These are phyloP conservation scores for Atrichornis clamosus DNA, from an alignment of 2,113 vertebrate genomes.

Conservation along the genomic window DNA sequence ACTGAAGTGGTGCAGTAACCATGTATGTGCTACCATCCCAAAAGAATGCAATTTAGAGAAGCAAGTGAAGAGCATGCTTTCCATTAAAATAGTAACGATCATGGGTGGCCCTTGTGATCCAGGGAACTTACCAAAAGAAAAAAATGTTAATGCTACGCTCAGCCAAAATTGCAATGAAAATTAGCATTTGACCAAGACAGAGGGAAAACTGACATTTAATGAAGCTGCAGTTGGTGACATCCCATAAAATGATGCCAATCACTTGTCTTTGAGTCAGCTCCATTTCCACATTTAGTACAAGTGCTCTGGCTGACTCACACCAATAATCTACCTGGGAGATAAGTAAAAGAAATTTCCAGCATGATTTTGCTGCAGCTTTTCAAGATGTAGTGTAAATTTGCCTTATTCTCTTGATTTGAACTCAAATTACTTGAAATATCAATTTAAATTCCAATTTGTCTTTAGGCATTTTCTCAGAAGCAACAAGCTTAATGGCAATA, in stretches of 20 bases:
- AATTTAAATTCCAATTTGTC: not conserved
- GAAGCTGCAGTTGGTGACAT: not conserved
- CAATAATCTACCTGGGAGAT: not conserved
- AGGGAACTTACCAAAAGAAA: not conserved
- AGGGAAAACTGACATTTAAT: not conserved
- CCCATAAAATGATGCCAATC: not conserved
- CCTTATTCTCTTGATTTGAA: not conserved
- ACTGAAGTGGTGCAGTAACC: not conserved
- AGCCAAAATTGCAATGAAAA: not conserved
- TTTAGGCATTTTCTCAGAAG: not conserved
- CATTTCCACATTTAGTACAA: not conserved
- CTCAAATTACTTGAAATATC: not conserved
- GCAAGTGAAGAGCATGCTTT: not conserved
- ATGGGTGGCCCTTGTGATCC: not conserved
- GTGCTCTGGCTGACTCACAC: not conserved
- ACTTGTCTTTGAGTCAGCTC: not conserved
- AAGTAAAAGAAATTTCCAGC: not conserved
- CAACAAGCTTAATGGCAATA: not conserved
- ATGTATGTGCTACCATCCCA: not conserved
- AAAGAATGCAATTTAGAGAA: not conserved
- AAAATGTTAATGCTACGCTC: too few relatives aligned
- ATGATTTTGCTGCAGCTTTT: not conserved
- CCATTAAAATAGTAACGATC: not conserved
- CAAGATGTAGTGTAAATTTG: not conserved
- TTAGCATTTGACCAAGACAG: not conserved